Evolutionary conservation across 1,140 invertebrate genomes (phyloP).

Genomic region (Drosophila micromelanica): DNA sequence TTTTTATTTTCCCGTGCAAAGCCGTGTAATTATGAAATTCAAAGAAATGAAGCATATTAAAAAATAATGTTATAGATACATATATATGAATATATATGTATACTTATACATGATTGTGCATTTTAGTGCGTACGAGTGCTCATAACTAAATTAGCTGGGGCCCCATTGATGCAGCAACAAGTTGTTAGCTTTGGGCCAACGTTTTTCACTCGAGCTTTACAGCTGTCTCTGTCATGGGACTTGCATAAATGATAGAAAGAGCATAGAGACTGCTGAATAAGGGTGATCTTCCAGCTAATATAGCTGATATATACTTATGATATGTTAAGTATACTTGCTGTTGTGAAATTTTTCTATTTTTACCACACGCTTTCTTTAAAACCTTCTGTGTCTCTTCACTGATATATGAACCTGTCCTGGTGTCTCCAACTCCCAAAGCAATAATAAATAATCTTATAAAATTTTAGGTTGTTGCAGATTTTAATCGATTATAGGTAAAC

Average conservation of each 20-base stretch:
- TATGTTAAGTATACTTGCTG: background rate
- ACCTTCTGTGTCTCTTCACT: no score
- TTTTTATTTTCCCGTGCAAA: no score
- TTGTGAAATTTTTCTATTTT: no score
- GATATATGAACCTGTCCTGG: no score
- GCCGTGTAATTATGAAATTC: slow-evolving; percentile 81
- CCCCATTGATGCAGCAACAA: slow-evolving; percentile 49
- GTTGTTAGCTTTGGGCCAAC: background rate
- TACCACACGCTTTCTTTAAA: no score
- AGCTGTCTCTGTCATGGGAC: slow-evolving; percentile 2
- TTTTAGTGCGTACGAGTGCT: slow-evolving; percentile 1
- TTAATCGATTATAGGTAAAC: no score
- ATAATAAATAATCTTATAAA: no score
- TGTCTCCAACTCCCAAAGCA: no score
- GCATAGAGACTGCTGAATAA: no score
- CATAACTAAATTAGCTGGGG: slow-evolving; percentile 64
- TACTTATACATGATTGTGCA: slow-evolving; percentile 10
- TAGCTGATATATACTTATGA: no score
- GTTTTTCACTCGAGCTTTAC: background rate
- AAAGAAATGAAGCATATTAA: slow-evolving; percentile 76
- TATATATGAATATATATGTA: slow-evolving; percentile 27
- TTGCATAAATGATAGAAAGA: background rate
- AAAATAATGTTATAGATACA: slow-evolving; percentile 51
- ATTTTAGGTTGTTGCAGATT: no score
- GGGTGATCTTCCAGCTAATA: no score